Percentiles rank a stretch among this genome's conserved stretches.
These are phyloP conservation scores for Diadumene lineata DNA, from an alignment of 92 coral and sea anemone species.

Conservation along the genomic window DNA sequence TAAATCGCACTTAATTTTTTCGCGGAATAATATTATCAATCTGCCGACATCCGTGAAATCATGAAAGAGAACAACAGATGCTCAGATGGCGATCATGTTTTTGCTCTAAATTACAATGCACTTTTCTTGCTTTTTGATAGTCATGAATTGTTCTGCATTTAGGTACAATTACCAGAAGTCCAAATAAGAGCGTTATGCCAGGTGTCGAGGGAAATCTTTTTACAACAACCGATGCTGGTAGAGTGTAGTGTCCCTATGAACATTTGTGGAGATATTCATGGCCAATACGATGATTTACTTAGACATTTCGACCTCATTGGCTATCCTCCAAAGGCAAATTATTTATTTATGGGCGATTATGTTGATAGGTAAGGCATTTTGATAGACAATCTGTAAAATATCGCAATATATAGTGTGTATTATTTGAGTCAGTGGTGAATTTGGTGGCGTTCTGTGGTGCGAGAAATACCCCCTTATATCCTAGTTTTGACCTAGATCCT, in stretches of 20 bases:
- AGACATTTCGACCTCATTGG: conserved; percentile 81
- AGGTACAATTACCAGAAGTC: conserved; percentile 87
- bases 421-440: too few relatives aligned
- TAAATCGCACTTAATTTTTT: not conserved
- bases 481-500: too few relatives aligned
- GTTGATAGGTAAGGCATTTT: conserved; percentile 66
- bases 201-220: conserved; percentile 81
- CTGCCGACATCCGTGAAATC: not conserved
- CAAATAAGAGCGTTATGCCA: conserved; percentile 76
- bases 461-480: too few relatives aligned
- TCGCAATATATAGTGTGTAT: too few relatives aligned
- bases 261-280: conserved; percentile 88
- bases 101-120: not conserved
- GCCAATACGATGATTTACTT: conserved; percentile 83
- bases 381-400: too few relatives aligned
- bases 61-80: too few relatives aligned
- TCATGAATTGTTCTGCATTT: not conserved
- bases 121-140: not conserved
- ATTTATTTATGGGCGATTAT: conserved; percentile 83
- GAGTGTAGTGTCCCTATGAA: conserved; percentile 72
- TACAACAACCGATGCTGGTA: conserved; percentile 64
- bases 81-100: too few relatives aligned
- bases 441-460: too few relatives aligned
- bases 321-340: conserved; percentile 69
- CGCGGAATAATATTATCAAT: too few relatives aligned